A percentile compares a stretch with the other conserved stretches of the same genome.
phyloP scores from a whole-genome alignment of 2,888 invertebrate genomes.

The Coelogynopora nodosa region DNA sequence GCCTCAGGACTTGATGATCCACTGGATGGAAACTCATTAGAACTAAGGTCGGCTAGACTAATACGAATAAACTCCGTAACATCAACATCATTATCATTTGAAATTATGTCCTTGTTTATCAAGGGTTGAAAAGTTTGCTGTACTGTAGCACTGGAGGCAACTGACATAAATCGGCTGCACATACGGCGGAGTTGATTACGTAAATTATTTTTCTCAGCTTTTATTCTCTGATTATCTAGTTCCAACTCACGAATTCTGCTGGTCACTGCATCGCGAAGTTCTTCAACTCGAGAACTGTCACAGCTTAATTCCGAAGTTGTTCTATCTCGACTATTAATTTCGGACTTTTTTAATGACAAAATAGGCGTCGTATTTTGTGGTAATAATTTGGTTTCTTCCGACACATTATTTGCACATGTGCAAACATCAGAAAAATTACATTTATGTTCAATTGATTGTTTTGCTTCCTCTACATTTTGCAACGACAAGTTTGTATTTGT shows the following conservation, averaged over 20 bases:
- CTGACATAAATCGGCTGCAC: background rate
- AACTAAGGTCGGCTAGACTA: background rate
- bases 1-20: background rate
- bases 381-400: background rate
- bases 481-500: too few species aligned
- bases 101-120: background rate
- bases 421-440: background rate
- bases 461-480: background rate
- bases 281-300: background rate
- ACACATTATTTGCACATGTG: background rate
- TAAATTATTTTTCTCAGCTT: conserved; percentile 30
- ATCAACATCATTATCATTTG: background rate
- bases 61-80: background rate
- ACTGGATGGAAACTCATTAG: conserved; percentile 6
- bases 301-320: background rate
- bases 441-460: background rate
- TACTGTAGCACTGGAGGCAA: background rate
- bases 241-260: conserved; percentile 14
- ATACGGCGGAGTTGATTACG: background rate
- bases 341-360: background rate
- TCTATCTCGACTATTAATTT: background rate
- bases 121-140: background rate
- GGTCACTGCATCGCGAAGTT: background rate
- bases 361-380: background rate
- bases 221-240: conserved; percentile 32